A percentile compares a stretch with the other conserved stretches of the same genome.
These are phyloP conservation scores for Dipodomys ordii DNA, from an alignment of 2,113 vertebrate genomes.

Conservation along the genomic window DNA sequence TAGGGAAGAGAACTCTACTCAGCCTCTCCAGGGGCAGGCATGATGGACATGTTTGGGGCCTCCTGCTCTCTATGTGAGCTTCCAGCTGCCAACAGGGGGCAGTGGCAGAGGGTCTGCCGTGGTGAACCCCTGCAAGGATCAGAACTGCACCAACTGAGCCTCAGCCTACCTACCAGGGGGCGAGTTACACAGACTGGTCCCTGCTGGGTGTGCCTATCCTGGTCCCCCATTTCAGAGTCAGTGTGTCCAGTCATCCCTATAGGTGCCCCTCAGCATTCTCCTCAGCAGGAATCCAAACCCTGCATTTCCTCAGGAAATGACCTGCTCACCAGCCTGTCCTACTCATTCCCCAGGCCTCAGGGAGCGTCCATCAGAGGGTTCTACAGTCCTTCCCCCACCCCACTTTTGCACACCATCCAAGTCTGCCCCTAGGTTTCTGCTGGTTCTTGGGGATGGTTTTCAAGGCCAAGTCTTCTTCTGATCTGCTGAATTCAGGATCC, in stretches of 20 bases:
- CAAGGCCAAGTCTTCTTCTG: not conserved
- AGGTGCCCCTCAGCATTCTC: not conserved
- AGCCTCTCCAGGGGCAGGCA: not conserved
- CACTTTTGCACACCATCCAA: rapidly evolving
- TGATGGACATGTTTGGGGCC: not conserved
- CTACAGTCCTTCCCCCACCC: not conserved
- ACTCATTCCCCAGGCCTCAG: not conserved
- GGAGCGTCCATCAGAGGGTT: not conserved
- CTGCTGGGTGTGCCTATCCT: not conserved
- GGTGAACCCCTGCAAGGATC: not conserved
- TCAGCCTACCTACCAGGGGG: not conserved
- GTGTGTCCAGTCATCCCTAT: not conserved
- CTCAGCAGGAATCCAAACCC: not conserved
- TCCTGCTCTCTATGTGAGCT: not conserved
- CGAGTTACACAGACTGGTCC: rapidly evolving
- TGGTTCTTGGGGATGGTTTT: not conserved
- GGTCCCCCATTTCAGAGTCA: not conserved
- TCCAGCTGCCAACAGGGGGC: not conserved
- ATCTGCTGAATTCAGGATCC: not conserved
- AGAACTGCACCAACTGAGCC: not conserved
- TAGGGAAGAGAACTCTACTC: not conserved
- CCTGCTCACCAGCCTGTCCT: rapidly evolving
- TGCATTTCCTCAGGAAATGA: not conserved
- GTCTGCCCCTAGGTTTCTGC: not conserved
- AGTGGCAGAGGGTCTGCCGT: not conserved